These are phyloP conservation scores for Paramuricea clavata DNA, from an alignment of 92 coral and sea anemone species.

Conservation along the genomic window DNA sequence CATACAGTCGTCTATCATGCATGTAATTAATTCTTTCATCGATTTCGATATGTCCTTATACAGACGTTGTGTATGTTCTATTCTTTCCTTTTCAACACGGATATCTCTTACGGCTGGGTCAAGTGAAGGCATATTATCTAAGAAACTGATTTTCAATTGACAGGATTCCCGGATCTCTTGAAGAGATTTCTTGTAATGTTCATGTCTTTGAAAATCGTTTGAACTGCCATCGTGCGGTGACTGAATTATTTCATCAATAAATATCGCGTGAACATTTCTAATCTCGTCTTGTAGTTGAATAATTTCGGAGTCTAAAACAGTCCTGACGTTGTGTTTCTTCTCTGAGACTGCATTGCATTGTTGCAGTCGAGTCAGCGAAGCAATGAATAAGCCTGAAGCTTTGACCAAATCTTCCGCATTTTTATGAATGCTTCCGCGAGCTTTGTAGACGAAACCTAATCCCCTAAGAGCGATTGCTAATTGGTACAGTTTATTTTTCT, in stretches of 20 bases:
- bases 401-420: slow-evolving; percentile 24
- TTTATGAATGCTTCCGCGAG: neutral
- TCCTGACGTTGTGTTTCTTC: neutral
- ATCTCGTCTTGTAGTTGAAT: neutral
- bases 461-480: neutral
- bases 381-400: slow-evolving; percentile 10
- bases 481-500: neutral
- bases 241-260: neutral
- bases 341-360: neutral
- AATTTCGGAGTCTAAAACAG: neutral
- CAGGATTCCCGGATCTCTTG: neutral
- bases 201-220: neutral
- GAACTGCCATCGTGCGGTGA: neutral
- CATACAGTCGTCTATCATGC: slow-evolving; percentile 3
- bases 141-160: neutral
- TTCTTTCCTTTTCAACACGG: slow-evolving; percentile 1
- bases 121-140: neutral
- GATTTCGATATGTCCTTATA: neutral
- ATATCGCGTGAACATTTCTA: neutral
- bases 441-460: slow-evolving; percentile 38
- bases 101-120: neutral
- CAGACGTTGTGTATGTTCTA: neutral
- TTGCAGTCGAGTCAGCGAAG: slow-evolving; percentile 6
- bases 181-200: neutral
- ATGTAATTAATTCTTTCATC: slow-evolving; percentile 10